These are phyloP conservation scores for Laupala kohalensis DNA, from an alignment of 1,140 invertebrate species.

Conservation along the genomic window DNA sequence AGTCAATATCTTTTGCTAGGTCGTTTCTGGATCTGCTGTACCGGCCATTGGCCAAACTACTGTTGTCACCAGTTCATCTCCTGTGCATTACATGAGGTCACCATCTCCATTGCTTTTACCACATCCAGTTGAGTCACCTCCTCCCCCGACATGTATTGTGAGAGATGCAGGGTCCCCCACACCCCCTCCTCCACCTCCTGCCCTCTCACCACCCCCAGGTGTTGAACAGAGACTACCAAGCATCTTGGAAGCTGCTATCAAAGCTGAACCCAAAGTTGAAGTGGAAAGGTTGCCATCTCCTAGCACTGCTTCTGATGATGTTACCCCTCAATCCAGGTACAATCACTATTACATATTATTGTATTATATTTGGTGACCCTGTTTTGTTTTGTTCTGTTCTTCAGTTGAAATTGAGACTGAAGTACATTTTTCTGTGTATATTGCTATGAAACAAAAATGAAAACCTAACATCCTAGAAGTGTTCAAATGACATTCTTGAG, in stretches of 20 bases:
- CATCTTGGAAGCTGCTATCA: conserved; percentile 69
- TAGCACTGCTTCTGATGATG: conserved; percentile 19
- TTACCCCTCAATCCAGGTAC: conserved; percentile 22
- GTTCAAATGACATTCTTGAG: too few species aligned
- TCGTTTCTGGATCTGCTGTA: conserved; percentile 38
- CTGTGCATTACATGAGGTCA: not conserved
- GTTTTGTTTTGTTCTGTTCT: not conserved
- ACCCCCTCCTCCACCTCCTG: conserved; percentile 26
- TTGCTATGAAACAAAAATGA: not conserved
- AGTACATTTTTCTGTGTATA: not conserved
- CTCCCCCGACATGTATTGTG: conserved; percentile 14
- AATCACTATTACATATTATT: not conserved
- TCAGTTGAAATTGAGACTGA: not conserved
- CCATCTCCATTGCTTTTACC: not conserved
- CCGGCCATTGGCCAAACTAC: conserved; percentile 40
- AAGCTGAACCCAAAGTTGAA: conserved; percentile 72
- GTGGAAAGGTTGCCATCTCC: conserved; percentile 46
- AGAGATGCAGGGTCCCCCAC: conserved; percentile 35
- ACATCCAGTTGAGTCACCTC: conserved; percentile 14
- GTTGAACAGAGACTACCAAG: conserved; percentile 38
- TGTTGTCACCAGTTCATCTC: conserved; percentile 30
- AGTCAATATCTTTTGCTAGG: conserved; percentile 24
- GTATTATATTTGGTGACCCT: not conserved
- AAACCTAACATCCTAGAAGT: conserved; percentile 1
- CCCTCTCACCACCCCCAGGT: conserved; percentile 17